Evolutionary conservation across 2,797 vertebrate species (phyloP).

Genomic region (Pseudochirops cupreus): DNA sequence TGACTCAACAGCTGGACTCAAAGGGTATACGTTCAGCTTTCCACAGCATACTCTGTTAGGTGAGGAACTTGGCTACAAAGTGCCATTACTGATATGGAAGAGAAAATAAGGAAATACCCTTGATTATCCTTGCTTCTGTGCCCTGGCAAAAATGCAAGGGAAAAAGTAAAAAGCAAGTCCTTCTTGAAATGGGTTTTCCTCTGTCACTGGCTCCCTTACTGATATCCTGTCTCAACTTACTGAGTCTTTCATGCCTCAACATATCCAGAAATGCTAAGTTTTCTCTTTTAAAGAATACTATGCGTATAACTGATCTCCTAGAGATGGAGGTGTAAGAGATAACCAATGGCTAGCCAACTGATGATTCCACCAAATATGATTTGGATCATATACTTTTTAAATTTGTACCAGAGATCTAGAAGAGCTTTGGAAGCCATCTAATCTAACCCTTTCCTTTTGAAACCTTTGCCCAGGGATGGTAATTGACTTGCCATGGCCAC

Average conservation of each 20-base stretch:
- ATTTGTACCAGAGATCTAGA: not conserved
- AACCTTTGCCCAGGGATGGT: not conserved
- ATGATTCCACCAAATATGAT: not conserved
- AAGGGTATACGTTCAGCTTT: not conserved
- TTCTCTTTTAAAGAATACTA: not conserved
- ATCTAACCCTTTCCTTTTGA: not conserved
- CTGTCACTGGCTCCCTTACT: not conserved
- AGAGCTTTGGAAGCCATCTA: not conserved
- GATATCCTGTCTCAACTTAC: not conserved
- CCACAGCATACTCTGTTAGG: not conserved
- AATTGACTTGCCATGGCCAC: not conserved
- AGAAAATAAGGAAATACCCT: not conserved
- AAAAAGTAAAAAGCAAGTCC: not conserved
- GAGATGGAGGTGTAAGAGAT: no score
- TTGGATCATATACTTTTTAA: not conserved
- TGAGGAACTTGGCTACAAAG: not conserved
- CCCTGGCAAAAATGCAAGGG: not conserved
- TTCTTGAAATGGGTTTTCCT: not conserved
- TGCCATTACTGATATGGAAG: not conserved
- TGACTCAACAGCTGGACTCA: not conserved
- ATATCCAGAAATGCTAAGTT: not conserved
- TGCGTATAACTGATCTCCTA: not conserved
- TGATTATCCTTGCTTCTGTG: not conserved
- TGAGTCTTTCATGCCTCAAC: not conserved
- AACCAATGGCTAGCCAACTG: not conserved